phyloP scores from a whole-genome alignment of 2,888 invertebrate genomes.

The Perizoma affinitatum region DNA sequence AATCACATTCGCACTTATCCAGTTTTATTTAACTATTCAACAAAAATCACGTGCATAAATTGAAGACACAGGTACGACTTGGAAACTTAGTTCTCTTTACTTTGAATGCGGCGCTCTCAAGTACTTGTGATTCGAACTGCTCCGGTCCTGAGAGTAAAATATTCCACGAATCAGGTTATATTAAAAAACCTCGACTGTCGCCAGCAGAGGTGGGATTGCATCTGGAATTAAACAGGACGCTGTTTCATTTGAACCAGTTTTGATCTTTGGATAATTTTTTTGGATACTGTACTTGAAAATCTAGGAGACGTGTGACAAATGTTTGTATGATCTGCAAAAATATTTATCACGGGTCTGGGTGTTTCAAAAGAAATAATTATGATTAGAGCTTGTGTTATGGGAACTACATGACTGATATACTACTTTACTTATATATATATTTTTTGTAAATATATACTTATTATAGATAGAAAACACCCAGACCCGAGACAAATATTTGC shows the following conservation, averaged over 20 bases:
- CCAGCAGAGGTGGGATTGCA: constrained; percentile 16
- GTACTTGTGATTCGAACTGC: constrained; percentile 27
- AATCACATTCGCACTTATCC: neutral
- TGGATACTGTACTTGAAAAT: too few relatives aligned
- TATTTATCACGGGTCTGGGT: too few relatives aligned
- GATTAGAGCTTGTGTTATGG: too few relatives aligned
- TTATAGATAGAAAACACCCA: too few relatives aligned
- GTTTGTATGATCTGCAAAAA: too few relatives aligned
- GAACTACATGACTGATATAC: too few relatives aligned
- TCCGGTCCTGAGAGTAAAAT: constrained; percentile 30
- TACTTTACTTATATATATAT: too few relatives aligned
- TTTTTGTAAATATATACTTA: too few relatives aligned
- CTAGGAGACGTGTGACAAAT: too few relatives aligned
- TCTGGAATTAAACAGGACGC: constrained; percentile 19
- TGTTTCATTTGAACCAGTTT: constrained; percentile 9
- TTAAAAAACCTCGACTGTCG: constrained; percentile 32
- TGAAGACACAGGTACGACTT: constrained; percentile 20
- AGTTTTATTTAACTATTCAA: neutral
- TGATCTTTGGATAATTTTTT: too few relatives aligned
- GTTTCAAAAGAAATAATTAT: too few relatives aligned
- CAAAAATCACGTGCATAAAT: constrained; percentile 16
- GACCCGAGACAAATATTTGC: too few relatives aligned
- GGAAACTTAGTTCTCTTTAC: constrained; percentile 27
- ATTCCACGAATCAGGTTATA: constrained; percentile 31
- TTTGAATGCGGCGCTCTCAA: constrained; percentile 29